Percentiles rank a stretch among this genome's conserved stretches.
Evolutionary conservation across 2,888 invertebrate genomes (phyloP).

Genomic region (Lasioglossum leucozonium): DNA sequence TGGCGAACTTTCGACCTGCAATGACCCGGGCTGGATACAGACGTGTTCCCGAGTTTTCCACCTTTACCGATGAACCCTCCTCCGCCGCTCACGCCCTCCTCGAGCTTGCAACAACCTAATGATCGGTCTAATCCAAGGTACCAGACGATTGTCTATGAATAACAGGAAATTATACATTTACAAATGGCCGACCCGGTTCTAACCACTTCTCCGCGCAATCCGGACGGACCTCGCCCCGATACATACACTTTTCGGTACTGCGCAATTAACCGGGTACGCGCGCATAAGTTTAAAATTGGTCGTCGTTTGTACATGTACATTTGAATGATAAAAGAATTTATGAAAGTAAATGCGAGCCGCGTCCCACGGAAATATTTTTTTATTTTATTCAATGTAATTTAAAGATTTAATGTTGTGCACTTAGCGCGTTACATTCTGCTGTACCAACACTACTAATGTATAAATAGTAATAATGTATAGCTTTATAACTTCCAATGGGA

Average conservation of each 20-base stretch:
- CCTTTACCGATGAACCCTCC: conserved; percentile 38
- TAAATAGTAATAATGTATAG: too few species aligned
- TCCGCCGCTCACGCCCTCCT: conserved; percentile 15
- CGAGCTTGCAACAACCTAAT: conserved; percentile 37
- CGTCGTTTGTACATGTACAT: not conserved
- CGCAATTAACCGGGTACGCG: not conserved
- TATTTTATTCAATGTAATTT: too few species aligned
- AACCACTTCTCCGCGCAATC: not conserved
- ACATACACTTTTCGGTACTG: not conserved
- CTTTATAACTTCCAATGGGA: too few species aligned
- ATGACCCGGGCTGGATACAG: conserved; percentile 78
- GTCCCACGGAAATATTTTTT: not conserved
- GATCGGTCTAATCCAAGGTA: conserved; percentile 61
- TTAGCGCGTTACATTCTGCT: too few species aligned
- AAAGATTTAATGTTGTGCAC: too few species aligned
- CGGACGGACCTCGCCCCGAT: not conserved
- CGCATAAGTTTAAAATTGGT: not conserved
- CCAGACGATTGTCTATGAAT: conserved; percentile 66
- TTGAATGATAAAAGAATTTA: not conserved
- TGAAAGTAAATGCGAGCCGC: not conserved
- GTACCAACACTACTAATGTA: too few species aligned
- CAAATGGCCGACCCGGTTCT: conserved; percentile 30
- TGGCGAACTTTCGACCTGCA: conserved; percentile 84
- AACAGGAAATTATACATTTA: conserved; percentile 60
- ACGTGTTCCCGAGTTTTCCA: conserved; percentile 57